Evolutionary conservation across 1,140 invertebrate species (phyloP).

Genomic region (Trialeurodes vaporariorum): DNA sequence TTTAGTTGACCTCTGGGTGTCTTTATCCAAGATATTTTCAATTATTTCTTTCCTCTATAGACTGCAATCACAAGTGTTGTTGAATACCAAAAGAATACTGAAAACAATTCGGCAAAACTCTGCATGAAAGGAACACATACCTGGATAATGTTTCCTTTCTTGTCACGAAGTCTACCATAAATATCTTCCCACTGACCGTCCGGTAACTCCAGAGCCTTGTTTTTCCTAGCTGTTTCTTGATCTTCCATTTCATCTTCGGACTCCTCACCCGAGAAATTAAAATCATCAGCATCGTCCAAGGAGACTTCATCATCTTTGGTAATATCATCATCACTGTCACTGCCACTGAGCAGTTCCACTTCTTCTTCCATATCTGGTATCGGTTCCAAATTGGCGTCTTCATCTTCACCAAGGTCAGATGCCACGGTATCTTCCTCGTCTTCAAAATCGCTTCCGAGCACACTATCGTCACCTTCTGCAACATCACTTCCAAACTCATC

Average conservation of each 20-base stretch:
- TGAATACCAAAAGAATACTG: constrained; percentile 2
- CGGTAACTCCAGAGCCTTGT: constrained; percentile 19
- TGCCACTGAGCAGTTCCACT: constrained; percentile 17
- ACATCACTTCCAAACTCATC: constrained; percentile 19
- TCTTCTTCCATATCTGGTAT: constrained; percentile 23
- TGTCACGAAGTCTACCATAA: constrained; percentile 74
- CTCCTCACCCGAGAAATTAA: constrained; percentile 33
- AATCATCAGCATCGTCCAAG: constrained; percentile 24
- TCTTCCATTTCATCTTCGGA: constrained; percentile 36
- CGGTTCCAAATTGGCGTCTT: constrained; percentile 6
- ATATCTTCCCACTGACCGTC: constrained; percentile 71
- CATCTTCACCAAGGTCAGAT: constrained; percentile 20
- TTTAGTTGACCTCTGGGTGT: background rate
- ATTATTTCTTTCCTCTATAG: background rate
- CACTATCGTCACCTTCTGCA: constrained; percentile 23
- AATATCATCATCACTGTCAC: constrained; percentile 18
- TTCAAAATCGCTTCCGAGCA: constrained; percentile 37
- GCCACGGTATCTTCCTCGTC: constrained; percentile 21
- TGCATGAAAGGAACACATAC: constrained; percentile 24
- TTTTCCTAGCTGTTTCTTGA: constrained; percentile 17
- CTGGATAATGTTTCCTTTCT: constrained; percentile 60
- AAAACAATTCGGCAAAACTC: background rate
- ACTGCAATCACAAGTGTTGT: background rate
- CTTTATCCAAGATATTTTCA: background rate
- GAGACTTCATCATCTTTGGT: constrained; percentile 26